Percentiles rank a stretch among this genome's conserved stretches.
These are phyloP conservation scores for Andrena marginata DNA, from an alignment of 2,888 invertebrate species.

Conservation along the genomic window DNA sequence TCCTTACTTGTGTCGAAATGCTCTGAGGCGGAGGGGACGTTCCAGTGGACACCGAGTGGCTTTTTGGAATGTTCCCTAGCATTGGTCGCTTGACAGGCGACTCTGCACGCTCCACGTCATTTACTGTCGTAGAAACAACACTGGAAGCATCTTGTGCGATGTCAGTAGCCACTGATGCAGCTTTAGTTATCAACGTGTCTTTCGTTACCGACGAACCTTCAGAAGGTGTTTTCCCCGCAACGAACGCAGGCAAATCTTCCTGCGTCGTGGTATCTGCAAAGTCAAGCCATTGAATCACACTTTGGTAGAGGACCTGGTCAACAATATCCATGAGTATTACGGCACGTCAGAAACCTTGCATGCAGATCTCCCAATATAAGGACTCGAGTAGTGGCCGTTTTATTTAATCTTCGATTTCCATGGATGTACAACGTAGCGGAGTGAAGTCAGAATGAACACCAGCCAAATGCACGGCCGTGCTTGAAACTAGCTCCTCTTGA, in stretches of 20 bases:
- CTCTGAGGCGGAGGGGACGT: conserved; percentile 95
- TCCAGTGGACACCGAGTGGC: conserved; percentile 88
- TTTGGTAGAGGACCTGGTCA: background rate
- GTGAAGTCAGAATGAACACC: conserved; percentile 54
- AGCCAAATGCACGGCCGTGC: conserved; percentile 81
- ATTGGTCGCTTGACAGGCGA: conserved; percentile 46
- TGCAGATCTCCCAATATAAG: background rate
- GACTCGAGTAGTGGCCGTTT: background rate
- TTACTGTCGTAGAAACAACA: conserved; percentile 10
- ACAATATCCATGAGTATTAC: too few species aligned
- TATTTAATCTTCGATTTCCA: too few species aligned
- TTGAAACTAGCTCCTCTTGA: conserved; percentile 79
- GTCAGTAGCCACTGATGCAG: background rate
- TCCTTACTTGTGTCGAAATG: conserved; percentile 92
- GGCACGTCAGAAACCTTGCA: too few species aligned
- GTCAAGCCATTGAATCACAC: conserved; percentile 29
- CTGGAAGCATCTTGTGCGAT: background rate
- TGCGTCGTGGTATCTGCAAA: conserved; percentile 52
- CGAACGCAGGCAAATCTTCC: conserved; percentile 11
- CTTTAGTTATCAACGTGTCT: conserved; percentile 9
- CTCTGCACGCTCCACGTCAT: conserved; percentile 4
- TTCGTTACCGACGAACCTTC: conserved; percentile 22
- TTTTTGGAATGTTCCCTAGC: conserved; percentile 47
- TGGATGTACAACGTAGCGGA: conserved; percentile 13
- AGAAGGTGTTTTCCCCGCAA: background rate